Base-by-base conservation (phyloP, 2,113 vertebrate species). In the Toxotes chatareus region DNA sequence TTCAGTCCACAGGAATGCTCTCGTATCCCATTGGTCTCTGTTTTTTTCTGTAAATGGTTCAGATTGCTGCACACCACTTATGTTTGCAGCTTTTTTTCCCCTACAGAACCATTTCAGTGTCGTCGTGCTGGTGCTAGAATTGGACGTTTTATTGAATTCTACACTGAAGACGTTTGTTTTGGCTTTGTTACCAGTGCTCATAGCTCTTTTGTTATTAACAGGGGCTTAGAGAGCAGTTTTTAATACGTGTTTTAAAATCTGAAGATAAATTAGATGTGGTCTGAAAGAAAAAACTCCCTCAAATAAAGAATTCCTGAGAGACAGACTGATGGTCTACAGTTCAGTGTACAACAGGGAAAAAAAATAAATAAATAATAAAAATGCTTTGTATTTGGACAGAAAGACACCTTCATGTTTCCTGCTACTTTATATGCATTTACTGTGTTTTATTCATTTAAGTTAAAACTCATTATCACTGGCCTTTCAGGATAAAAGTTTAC, bases 1-100 rank as follows among this genome's bases (percentile, higher is more conserved):
- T 85, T 86, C 75, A 83, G 82, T 84, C 82, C 73, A 46, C 67
- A 19, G 70, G 80, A 85, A 87, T 72, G 65, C 80, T 73, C 68
- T 79, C 3, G 11, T 74, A 60, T 76, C 80, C 75, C 80, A 86
- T 71, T 61, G 84, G 32, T 85, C 57, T 13, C 59, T 40, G 71
- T 46, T 53, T 82, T 79, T 64, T 59, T 66, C 66, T 76, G 38
- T 53, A 83, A 82, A 77, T 74, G 78, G 8, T 78, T 80, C 23
- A 0, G 27, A 75, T 16, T 34, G 44, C 77, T 46, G 42, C 42
- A 57, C 17, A 32, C 62, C 82, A 82, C 70, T 86, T 88, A 64
- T 51, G 68, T 80, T 53, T 56, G 55, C 27, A 31, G 76, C 57
- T 65, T 60, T 79, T 36, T 79, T 78, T 70, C 27, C 27, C 27